Evolutionary conservation across 2,113 vertebrate genomes (phyloP), one percentile per base, ranked within the genome.

Genomic region (Pseudonaja textilis): DNA sequence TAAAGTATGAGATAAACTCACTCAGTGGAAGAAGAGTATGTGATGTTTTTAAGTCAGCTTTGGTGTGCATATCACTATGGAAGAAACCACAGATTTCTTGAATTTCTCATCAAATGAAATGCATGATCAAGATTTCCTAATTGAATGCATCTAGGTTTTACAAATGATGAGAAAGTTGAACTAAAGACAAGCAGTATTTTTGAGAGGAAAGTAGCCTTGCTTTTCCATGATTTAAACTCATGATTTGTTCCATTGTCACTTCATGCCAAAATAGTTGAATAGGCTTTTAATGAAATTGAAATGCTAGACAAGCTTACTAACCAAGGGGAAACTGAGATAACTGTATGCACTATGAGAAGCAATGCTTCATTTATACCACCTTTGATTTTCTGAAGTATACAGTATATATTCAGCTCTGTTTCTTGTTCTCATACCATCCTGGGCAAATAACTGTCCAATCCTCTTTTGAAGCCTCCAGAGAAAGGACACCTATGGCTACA

Each of bases 91-190:
- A 91, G 95, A 57, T 91, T 96, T 22, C 92, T 93, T 96, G 94
- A 94, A 92, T 95, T 96, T 95, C 94, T 95, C 94, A 96, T 96
- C 94, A 97, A 96, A 96, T 93, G 94, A 95, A 5, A 93, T 95
- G 91, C 55, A 93, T 93, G 29, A 1, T 94, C 92, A 93, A 91
- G 93, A 92, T 96, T 91, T 94, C 93, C 55, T 95, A 91, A 0
- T 0, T 47, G 55, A 93, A 94, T 47, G 57, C 18, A 92, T 95
- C 93, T 95, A 95, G 92, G 86, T 96, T 95, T 92, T 91, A 16
- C 16, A n/a, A 94, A 59, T 94, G 89, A 93, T 94, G 92, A 90
- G 95, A 96, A 96, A 61, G 6, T 9, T 85, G 26, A 23, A 29
- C 23, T 45, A 39, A 88, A 34, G 39, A 12, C 18, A 92, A 26